phyloP scores from a whole-genome alignment of 1,140 invertebrate species.

The Hestina assimilis region DNA sequence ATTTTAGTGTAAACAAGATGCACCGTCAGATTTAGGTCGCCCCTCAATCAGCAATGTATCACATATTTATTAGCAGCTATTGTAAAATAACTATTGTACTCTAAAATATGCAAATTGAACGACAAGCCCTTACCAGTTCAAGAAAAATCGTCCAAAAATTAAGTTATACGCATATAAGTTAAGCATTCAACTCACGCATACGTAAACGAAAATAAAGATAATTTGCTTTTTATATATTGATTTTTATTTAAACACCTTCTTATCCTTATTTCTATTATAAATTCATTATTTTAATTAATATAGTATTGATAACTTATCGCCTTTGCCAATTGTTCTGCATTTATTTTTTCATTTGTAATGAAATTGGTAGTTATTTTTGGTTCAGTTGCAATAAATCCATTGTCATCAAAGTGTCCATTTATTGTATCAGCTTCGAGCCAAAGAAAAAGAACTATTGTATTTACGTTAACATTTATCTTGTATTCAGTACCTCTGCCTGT shows the following conservation, averaged over 20 bases:
- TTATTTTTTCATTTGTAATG: constrained; percentile 28
- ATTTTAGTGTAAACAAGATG: no score
- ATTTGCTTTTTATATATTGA: constrained; percentile 36
- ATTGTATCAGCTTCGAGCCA: constrained; percentile 50
- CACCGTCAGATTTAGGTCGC: no score
- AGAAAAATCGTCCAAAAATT: constrained; percentile 64
- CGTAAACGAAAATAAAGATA: constrained; percentile 41
- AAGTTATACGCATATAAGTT: constrained; percentile 51
- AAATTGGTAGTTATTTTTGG: constrained; percentile 31
- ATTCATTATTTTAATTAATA: constrained; percentile 31
- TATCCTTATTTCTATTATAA: neutral
- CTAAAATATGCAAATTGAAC: constrained; percentile 21
- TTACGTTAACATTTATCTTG: constrained; percentile 39
- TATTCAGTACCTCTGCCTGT: constrained; percentile 14
- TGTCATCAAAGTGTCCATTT: constrained; percentile 53
- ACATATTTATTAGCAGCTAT: constrained; percentile 8
- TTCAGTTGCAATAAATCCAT: constrained; percentile 57
- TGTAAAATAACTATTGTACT: constrained; percentile 15
- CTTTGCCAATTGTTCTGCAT: constrained; percentile 34
- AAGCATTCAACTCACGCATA: constrained; percentile 44
- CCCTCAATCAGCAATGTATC: constrained; percentile 2
- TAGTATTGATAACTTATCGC: constrained; percentile 58
- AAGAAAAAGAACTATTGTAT: constrained; percentile 53
- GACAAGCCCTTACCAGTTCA: constrained; percentile 64
- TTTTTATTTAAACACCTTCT: neutral